Evolutionary conservation across 2,797 vertebrate species (phyloP), one percentile per base, ranked within the genome.

Genomic region (Eleutherodactylus coqui): DNA sequence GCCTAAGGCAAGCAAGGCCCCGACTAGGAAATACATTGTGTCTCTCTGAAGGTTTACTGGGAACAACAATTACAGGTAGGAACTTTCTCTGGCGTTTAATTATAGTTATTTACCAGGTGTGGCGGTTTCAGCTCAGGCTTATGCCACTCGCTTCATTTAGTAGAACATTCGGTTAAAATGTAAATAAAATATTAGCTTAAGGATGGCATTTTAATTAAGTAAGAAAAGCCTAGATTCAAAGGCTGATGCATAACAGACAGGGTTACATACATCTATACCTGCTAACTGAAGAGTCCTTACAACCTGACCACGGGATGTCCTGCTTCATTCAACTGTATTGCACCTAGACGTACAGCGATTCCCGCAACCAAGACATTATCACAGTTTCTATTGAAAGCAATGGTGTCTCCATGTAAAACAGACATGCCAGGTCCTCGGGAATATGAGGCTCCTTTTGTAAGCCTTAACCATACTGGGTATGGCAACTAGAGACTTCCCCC

Each of bases 51-150:
- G 69, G 29, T 60, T 75, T 75, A 82, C 79, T 86, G 58, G 36
- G 85, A 82, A 83, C 47, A 72, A 72, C 80, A 83, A 51, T 83
- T 83, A 79, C 29, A 70, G 36, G 51, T 83, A 82, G 75, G 64
- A 83, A 79, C 73, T 73, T 78, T 79, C 55, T 72, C 62, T 47
- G 60, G 72, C 49, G 69, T 58, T 83, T 87, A 87, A 87, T 87
- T 83, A 87, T 79, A 78, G 38, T 87, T 79, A 87, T 83, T 79
- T 78, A 87, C n/a, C 80, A 87, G 86, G 81, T 87, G 80, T 87
- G 86, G 75, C 86, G 38, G 75, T 78, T 83, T 69, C 60, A 58
- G 79, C 81, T 64, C 72, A 9, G 69, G 36, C 62, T 72, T 27
- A 2, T 86, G 47, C 55, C 53, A 64, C 34, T 58, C 32, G 45